Evolutionary conservation across 1,140 invertebrate genomes (phyloP), one percentile per base, ranked within the genome.

Genomic region (Drosophila rufa): DNA sequence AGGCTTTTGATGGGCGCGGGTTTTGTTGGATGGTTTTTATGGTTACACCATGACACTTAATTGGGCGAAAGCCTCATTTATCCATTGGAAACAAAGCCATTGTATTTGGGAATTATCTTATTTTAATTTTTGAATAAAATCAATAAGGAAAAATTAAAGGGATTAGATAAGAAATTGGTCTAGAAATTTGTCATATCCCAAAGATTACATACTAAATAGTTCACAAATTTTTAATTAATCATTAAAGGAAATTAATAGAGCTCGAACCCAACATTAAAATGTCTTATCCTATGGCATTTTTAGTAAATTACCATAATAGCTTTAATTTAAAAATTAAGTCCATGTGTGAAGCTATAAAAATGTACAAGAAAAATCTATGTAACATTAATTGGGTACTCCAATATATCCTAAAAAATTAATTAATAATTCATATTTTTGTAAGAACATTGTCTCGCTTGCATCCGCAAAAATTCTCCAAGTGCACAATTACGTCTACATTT

Each of bases 401-500:
- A 11, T 6, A 12, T 33, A 33, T 19, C 14, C 11, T 4, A 8
- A 4, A 22, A 53, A 19, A 7, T 36, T 2, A 36, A 22, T 8
- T 4, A 19, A 4, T 60, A 33, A 9, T 22, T 19, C 1, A 38
- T 17, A 14, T 3, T 38, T n/a, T 19, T 4, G 2, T 0, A 8
- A 12, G 12, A 3, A 22, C 8, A 40, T 17, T 27, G 4, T 9
- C 14, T 38, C 0, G 4, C 12, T 55, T 36, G 51, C 6, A 17
- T 40, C 3, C 2, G 5, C 30, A 9, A 0, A 56, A 12, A 68
- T 68, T 77, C 42, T 81, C 14, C 2, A 45, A 83, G 84, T 89
- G 84, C 59, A 89, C 25, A 75, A 75, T 89, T 75, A 89, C 78
- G 84, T 75, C 84, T 89, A 65, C 73, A 83, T 89, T 89, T 83